A percentile compares a stretch with the other conserved stretches of the same genome.
These are phyloP conservation scores for Hecatera dysodea DNA, from an alignment of 2,888 invertebrate genomes.

Conservation along the genomic window DNA sequence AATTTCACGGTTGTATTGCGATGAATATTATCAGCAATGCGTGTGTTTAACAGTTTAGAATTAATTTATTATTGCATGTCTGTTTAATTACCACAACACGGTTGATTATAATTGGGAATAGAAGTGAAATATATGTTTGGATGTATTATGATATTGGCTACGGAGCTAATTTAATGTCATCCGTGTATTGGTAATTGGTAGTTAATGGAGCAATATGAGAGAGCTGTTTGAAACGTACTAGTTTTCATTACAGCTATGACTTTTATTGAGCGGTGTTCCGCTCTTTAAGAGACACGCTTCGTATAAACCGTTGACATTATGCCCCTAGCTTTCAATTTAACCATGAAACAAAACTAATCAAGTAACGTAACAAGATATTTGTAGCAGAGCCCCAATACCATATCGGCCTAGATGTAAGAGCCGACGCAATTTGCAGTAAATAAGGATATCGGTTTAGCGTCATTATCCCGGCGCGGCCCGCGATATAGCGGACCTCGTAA, in stretches of 20 bases:
- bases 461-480: constrained; percentile 81
- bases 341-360: constrained; percentile 71
- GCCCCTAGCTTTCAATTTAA: constrained; percentile 61
- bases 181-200: constrained; percentile 5
- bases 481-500: constrained; percentile 78
- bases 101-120: constrained; percentile 25
- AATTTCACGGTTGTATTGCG: constrained; percentile 61
- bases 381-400: constrained; percentile 63
- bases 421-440: constrained; percentile 89
- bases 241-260: constrained; percentile 4
- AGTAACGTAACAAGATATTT: constrained; percentile 70
- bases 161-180: constrained; percentile 9
- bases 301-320: constrained; percentile 57
- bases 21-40: constrained; percentile 54
- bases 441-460: constrained; percentile 89
- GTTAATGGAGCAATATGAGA: neutral
- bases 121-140: constrained; percentile 7
- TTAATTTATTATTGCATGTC: constrained; percentile 30
- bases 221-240: neutral
- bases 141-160: constrained; percentile 5
- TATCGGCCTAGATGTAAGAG: constrained; percentile 70
- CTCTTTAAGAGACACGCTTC: constrained; percentile 19
- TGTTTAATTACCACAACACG: constrained; percentile 38
- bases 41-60: constrained; percentile 37
- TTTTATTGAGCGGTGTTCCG: constrained; percentile 22